Evolutionary conservation across 1,140 invertebrate species (phyloP).

Genomic region (Ganaspis sp.): DNA sequence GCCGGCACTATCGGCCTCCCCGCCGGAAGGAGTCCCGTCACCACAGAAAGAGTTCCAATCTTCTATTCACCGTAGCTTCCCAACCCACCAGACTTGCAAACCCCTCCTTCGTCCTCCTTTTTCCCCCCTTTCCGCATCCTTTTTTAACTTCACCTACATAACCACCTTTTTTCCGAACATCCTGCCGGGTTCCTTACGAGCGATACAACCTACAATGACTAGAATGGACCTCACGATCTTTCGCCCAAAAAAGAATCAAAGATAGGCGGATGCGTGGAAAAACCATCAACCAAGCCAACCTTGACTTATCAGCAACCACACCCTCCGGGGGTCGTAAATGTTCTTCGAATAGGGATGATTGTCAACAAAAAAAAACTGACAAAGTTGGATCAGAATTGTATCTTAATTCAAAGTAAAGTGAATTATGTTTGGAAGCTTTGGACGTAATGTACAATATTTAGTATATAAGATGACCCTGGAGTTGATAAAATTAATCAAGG

Average conservation of each 20-base stretch:
- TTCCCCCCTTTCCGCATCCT: constrained; percentile 34
- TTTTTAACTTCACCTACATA: constrained; percentile 32
- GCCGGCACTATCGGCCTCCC: constrained; percentile 73
- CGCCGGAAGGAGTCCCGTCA: constrained; percentile 72
- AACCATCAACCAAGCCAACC: constrained; percentile 63
- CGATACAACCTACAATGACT: constrained; percentile 57
- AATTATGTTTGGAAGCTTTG: too few relatives aligned
- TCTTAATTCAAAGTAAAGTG: too few relatives aligned
- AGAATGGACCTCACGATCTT: constrained; percentile 61
- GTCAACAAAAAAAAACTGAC: too few relatives aligned
- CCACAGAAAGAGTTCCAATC: constrained; percentile 75
- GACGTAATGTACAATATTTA: too few relatives aligned
- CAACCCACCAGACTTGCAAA: constrained; percentile 44
- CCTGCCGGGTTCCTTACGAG: constrained; percentile 48
- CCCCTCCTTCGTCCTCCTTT: constrained; percentile 39
- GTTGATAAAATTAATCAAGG: too few relatives aligned
- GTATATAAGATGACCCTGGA: too few relatives aligned
- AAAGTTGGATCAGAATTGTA: too few relatives aligned
- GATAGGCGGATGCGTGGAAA: constrained; percentile 61
- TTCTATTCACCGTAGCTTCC: constrained; percentile 70
- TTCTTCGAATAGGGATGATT: not conserved
- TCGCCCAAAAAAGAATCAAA: constrained; percentile 58
- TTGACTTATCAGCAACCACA: constrained; percentile 64
- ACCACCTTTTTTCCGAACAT: constrained; percentile 44
- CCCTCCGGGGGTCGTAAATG: constrained; percentile 35